A percentile compares a stretch with the other conserved stretches of the same genome.
Evolutionary conservation across 2,113 vertebrate genomes (phyloP).

Genomic region (Lophura nycthemera): DNA sequence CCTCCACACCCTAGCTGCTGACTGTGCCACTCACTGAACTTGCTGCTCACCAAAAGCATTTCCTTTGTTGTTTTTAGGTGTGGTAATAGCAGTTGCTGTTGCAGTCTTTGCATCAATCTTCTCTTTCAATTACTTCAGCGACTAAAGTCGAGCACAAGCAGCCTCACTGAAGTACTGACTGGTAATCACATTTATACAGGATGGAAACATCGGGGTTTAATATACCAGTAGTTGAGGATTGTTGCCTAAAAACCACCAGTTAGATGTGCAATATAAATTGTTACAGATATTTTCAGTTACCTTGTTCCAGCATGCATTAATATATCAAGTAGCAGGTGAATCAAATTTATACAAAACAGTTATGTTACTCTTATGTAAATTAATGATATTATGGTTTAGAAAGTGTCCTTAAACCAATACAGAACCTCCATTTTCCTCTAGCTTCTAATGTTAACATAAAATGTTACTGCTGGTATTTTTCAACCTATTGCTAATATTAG

Average conservation of each 20-base stretch:
- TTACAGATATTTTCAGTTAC: constrained; percentile 39
- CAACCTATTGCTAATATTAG: background rate
- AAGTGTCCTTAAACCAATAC: background rate
- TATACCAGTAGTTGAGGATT: constrained; percentile 3
- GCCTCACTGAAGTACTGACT: background rate
- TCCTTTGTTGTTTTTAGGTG: constrained; percentile 73
- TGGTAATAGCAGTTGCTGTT: constrained; percentile 72
- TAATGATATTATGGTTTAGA: background rate
- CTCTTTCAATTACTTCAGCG: constrained; percentile 83
- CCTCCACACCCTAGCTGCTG: background rate
- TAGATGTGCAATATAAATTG: constrained; percentile 25
- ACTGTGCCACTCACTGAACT: background rate
- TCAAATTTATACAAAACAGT: constrained; percentile 21
- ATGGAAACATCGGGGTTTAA: background rate
- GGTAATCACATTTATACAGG: background rate
- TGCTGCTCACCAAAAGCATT: constrained; percentile 16
- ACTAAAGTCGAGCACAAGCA: constrained; percentile 55
- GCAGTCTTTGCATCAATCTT: constrained; percentile 74
- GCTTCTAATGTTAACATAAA: background rate
- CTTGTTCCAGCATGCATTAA: constrained; percentile 45
- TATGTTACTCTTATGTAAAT: background rate
- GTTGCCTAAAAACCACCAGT: constrained; percentile 11
- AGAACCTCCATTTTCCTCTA: background rate
- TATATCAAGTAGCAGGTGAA: background rate
- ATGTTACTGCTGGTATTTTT: background rate